Evolutionary conservation across 2,113 vertebrate genomes (phyloP).

Genomic region (Corythornis vintsioides): DNA sequence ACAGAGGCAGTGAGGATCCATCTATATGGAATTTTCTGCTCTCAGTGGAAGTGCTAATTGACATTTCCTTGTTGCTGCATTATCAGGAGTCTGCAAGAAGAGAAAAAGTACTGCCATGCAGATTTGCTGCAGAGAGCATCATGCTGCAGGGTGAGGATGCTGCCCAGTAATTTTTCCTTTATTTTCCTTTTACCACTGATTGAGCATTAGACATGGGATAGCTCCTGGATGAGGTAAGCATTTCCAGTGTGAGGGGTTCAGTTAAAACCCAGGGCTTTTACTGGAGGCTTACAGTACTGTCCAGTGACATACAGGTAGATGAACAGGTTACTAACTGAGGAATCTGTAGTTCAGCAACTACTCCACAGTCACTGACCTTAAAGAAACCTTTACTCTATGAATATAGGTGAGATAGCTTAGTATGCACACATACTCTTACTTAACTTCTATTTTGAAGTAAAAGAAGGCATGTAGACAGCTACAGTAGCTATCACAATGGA

Average conservation of each 20-base stretch:
- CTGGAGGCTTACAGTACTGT: background rate
- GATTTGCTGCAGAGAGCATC: conserved; percentile 21
- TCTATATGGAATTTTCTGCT: conserved; percentile 5
- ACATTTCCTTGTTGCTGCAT: background rate
- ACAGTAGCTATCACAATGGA: background rate
- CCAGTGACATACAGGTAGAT: background rate
- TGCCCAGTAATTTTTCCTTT: background rate
- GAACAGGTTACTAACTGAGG: background rate
- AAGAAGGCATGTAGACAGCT: background rate
- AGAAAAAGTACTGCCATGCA: background rate
- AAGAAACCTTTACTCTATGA: background rate
- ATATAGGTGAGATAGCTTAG: background rate
- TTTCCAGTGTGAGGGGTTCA: background rate
- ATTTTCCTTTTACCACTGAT: background rate
- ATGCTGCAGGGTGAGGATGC: background rate
- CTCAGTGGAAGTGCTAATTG: conserved; percentile 11
- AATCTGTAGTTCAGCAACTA: background rate
- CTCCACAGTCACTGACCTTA: background rate
- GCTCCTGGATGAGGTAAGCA: background rate
- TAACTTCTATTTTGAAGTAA: background rate
- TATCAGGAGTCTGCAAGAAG: conserved; percentile 9
- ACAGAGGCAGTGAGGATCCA: background rate
- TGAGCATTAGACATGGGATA: background rate
- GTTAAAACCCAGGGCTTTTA: background rate
- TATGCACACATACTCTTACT: background rate